Evolutionary conservation across 30 jellyfish, hydroid and myxozoan species (phyloP).

Genomic region (Cassiopea andromeda): DNA sequence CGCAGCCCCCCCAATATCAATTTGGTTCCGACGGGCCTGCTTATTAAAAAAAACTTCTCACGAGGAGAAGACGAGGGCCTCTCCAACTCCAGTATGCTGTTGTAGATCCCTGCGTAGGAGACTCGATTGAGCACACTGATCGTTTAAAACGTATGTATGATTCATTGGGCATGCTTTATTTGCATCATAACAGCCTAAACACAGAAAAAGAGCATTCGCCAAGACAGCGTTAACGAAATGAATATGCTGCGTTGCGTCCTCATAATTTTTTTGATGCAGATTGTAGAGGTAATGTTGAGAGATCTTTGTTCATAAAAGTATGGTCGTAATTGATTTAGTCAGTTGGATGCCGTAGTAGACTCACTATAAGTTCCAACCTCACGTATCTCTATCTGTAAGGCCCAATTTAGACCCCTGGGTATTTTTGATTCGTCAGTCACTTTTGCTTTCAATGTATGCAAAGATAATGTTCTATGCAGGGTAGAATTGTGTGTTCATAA

Average conservation of each 20-base stretch:
- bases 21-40: background rate
- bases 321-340: background rate
- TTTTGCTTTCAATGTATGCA: too few relatives aligned
- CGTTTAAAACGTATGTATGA: background rate
- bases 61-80: too few relatives aligned
- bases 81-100: background rate
- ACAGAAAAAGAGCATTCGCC: background rate
- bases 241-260: background rate
- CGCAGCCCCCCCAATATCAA: too few relatives aligned
- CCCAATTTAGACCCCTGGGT: background rate
- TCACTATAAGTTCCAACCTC: background rate
- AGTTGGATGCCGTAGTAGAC: background rate
- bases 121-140: background rate
- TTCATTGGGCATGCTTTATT: background rate
- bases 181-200: background rate
- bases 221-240: background rate
- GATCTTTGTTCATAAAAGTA: background rate
- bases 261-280: background rate
- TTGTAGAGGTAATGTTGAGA: background rate
- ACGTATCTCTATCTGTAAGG: background rate
- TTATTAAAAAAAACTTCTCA: background rate
- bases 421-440: background rate
- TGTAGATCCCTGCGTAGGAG: background rate
- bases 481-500: background rate
- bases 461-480: background rate